Percentiles rank a stretch among this genome's conserved stretches.
Evolutionary conservation across 2,797 vertebrate genomes (phyloP).

Genomic region (Balearica regulorum): DNA sequence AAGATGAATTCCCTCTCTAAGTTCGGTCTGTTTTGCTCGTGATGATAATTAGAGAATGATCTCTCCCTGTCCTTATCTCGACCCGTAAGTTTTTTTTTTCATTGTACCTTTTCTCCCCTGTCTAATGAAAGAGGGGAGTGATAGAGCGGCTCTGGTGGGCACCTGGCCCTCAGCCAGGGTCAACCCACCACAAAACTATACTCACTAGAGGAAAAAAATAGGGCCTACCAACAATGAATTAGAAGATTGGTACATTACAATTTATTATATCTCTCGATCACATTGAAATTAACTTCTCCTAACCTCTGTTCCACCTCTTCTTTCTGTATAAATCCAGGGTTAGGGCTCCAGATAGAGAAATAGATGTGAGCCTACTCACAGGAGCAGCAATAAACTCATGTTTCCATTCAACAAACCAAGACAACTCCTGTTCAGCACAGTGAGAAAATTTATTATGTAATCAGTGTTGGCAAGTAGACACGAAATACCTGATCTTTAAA

Average conservation of each 20-base stretch:
- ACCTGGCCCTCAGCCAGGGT: no score
- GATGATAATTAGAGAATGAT: no score
- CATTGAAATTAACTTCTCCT: background rate
- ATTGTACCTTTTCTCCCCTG: no score
- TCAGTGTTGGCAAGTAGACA: background rate
- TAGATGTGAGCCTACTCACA: rapidly evolving
- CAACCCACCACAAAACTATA: no score
- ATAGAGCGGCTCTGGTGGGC: no score
- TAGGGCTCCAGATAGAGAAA: background rate
- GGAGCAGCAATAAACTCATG: background rate
- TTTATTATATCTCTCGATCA: background rate
- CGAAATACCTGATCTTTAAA: background rate
- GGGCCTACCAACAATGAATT: background rate
- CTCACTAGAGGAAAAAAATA: background rate
- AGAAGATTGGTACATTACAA: background rate
- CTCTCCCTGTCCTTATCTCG: no score
- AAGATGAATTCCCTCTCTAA: no score
- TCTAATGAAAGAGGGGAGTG: no score
- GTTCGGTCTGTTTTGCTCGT: no score
- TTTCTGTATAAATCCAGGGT: background rate
- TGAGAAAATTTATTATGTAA: background rate
- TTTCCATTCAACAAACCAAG: background rate
- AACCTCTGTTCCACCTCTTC: background rate
- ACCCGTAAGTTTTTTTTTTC: no score
- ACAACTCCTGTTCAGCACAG: background rate